Evolutionary conservation across 2,888 invertebrate genomes (phyloP).

Genomic region (Cotesia congregata): DNA sequence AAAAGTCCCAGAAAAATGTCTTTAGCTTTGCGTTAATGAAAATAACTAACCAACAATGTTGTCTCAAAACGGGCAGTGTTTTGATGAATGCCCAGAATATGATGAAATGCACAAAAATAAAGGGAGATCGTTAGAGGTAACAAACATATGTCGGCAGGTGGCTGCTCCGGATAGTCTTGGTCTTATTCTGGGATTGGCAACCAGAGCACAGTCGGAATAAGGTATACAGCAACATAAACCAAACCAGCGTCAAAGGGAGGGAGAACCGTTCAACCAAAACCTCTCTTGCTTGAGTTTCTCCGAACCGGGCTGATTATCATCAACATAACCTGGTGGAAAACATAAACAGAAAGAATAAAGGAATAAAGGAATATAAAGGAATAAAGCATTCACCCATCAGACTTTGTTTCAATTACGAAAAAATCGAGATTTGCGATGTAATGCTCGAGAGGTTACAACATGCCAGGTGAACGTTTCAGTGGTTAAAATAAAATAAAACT

Average conservation of each 20-base stretch:
- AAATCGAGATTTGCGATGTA: background rate
- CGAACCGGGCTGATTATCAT: too few relatives aligned
- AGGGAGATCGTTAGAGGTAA: conserved; percentile 55
- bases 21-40: background rate
- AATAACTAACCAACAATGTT: background rate
- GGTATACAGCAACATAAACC: too few relatives aligned
- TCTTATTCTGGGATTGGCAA: too few relatives aligned
- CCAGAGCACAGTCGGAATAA: too few relatives aligned
- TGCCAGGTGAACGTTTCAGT: background rate
- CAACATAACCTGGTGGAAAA: too few relatives aligned
- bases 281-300: background rate
- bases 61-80: background rate
- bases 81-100: background rate
- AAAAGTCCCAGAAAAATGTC: too few relatives aligned
- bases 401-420: conserved; percentile 1
- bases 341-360: too few relatives aligned
- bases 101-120: conserved; percentile 27
- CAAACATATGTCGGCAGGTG: conserved; percentile 68
- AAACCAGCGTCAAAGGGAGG: too few relatives aligned
- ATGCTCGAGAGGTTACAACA: background rate
- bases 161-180: conserved; percentile 51
- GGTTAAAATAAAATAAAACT: background rate
- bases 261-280: background rate
- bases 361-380: too few relatives aligned
- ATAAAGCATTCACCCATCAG: background rate